Evolutionary conservation across 2,797 vertebrate species (phyloP).

Genomic region (Chloroceryle amazona): DNA sequence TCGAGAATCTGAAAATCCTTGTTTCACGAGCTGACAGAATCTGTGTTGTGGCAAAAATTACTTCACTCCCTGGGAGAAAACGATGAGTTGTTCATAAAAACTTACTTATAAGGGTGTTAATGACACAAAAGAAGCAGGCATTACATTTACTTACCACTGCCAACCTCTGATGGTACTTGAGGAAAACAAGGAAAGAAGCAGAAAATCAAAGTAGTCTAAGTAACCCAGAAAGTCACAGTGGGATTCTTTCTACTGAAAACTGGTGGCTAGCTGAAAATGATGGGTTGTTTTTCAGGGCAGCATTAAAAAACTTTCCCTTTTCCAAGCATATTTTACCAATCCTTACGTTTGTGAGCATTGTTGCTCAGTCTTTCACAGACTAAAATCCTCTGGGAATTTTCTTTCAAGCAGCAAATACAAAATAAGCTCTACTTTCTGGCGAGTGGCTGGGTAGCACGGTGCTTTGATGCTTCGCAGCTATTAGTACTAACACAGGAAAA

Average conservation of each 20-base stretch:
- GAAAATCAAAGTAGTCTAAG: slow-evolving; percentile 12
- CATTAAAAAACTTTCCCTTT: slow-evolving; percentile 1
- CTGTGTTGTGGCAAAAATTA: background rate
- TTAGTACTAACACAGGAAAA: background rate
- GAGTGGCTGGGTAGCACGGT: background rate
- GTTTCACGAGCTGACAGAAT: background rate
- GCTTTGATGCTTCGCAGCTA: background rate
- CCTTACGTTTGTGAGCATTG: background rate
- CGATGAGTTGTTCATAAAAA: background rate
- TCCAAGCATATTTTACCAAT: slow-evolving; percentile 3
- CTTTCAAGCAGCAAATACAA: slow-evolving; percentile 22
- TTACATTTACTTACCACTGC: slow-evolving; percentile 32
- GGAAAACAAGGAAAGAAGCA: background rate
- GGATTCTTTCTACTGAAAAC: background rate
- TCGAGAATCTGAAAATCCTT: background rate
- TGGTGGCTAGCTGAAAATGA: background rate
- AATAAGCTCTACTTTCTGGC: background rate
- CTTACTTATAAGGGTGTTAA: background rate
- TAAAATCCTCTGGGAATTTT: background rate
- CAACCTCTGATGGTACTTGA: background rate
- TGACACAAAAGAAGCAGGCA: background rate
- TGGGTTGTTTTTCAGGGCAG: background rate
- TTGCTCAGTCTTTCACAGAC: background rate
- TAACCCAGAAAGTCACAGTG: background rate
- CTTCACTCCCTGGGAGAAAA: background rate